Percentiles rank a stretch among this genome's conserved stretches.
phyloP scores from a whole-genome alignment of 2,797 vertebrate species.

The Oceanodroma leucorhoa region DNA sequence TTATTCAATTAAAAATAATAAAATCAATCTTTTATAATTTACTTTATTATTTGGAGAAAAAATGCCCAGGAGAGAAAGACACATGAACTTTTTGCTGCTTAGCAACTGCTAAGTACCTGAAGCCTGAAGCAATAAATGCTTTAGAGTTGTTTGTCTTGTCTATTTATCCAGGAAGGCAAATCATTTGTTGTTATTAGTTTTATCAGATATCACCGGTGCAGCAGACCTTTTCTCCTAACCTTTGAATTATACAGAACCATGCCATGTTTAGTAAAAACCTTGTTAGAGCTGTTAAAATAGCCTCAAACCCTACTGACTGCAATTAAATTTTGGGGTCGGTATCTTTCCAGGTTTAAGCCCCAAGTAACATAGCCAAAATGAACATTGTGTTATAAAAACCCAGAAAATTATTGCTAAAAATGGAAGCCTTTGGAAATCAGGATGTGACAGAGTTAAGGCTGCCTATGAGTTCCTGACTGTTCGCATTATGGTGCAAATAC shows the following conservation, averaged over 20 bases:
- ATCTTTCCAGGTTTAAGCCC: neutral
- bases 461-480: neutral
- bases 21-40: neutral
- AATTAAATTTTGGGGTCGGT: neutral
- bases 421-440: neutral
- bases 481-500: neutral
- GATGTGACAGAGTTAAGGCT: neutral
- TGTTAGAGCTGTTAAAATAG: neutral
- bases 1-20: neutral
- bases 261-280: neutral
- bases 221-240: neutral
- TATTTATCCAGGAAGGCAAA: neutral
- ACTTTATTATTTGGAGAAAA: neutral
- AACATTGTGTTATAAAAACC: accelerated
- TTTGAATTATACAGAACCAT: neutral
- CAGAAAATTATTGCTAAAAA: neutral
- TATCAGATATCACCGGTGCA: neutral
- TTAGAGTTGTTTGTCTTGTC: neutral
- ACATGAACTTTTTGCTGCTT: neutral
- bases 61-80: neutral
- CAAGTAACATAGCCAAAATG: neutral
- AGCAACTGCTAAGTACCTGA: neutral
- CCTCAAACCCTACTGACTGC: neutral
- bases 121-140: neutral
- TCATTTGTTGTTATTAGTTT: neutral